phyloP scores from a whole-genome alignment of 2,113 vertebrate species.

The Sitta europaea region DNA sequence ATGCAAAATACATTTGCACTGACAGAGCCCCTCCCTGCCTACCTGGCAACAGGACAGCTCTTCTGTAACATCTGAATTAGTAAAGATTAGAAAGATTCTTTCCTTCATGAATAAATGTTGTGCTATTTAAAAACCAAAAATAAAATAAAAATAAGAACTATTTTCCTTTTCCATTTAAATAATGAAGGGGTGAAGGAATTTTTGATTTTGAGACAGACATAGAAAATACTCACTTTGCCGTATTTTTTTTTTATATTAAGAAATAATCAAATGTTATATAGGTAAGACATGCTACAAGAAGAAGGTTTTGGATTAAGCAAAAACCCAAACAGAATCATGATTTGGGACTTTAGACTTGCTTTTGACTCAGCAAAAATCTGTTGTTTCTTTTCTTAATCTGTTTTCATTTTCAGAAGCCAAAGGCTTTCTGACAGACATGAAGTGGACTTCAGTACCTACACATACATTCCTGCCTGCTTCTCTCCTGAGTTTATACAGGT shows the following conservation, averaged over 20 bases:
- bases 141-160: not conserved
- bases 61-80: not conserved
- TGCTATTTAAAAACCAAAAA: not conserved
- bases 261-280: not conserved
- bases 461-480: not conserved
- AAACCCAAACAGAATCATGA: not conserved
- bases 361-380: not conserved
- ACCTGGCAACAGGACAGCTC: not conserved
- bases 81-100: not conserved
- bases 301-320: not conserved
- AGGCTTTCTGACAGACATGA: not conserved
- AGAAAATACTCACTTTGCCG: not conserved
- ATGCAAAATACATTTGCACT: slow-evolving; percentile 18
- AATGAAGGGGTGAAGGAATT: not conserved
- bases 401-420: not conserved
- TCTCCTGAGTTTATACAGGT: not conserved
- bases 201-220: not conserved
- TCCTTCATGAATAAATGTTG: not conserved
- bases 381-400: not conserved
- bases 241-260: not conserved
- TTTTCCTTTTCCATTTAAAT: not conserved
- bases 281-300: not conserved
- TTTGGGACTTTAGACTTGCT: not conserved
- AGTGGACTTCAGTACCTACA: not conserved
- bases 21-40: not conserved